Evolutionary conservation across 2,113 vertebrate species (phyloP), one percentile per base, ranked within the genome.

Genomic region (Sapajus apella): DNA sequence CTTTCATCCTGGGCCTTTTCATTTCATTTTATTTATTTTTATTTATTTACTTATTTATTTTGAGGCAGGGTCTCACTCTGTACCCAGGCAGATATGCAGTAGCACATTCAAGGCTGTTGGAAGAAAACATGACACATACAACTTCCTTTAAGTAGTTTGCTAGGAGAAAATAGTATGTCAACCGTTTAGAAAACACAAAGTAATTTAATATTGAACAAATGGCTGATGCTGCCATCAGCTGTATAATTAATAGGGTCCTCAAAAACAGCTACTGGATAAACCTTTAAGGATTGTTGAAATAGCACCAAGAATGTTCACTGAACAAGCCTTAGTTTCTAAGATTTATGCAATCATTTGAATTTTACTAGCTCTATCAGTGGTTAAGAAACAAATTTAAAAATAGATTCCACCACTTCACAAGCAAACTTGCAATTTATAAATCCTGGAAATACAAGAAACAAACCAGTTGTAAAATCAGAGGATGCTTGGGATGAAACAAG

Each of bases 241-340:
- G 40, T 2, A 6, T 14, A 13, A 45, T 56, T 30, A 66, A 32
- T 2, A 27, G 87, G 27, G 70, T 50, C 12, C 77, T 43, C 17
- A 55, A 32, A n/a, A 37, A 43, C 35, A 35, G 61, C n/a, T 10
- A 8, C 1, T 4, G 14, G 40, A 18, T 10, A 7, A 40, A 10
- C 16, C n/a, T n/a, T 43, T 52, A 23, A 18, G 5, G 7, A 12
- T 23, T 8, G n/a, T 0, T 50, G 27, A 66, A 58, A 18, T 1
- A 47, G 9, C 56, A n/a, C 4, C 11, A 21, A 30, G 70, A 55
- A 27, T 12, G 7, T 8, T 32, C n/a, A 3, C 30, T 0, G 2
- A 64, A 17, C 25, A 8, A 17, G 32, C 45, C 4, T 7, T 6
- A 6, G 21, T 0, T 25, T 73, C 66, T 56, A 14, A 75, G 10